Base-by-base conservation (phyloP, 2,113 vertebrate genomes). In the Chionodraco myersi region DNA sequence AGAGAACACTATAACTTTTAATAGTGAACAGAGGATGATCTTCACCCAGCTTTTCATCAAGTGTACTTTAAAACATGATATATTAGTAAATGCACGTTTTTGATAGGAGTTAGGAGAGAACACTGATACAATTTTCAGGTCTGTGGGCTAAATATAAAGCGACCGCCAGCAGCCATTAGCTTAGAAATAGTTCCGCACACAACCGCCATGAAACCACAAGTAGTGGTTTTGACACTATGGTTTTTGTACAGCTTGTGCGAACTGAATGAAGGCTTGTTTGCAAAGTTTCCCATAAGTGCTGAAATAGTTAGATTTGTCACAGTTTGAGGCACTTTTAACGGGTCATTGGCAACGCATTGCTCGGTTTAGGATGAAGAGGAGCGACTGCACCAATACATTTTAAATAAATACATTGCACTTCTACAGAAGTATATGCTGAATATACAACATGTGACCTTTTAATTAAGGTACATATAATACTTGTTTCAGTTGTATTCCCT, bases 301-400 rank as follows among this genome's bases (percentile, higher is more conserved):
- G 34, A 73, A 54, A 36, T 41, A 77, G 65, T 78, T 80, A 16
- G 70, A 81, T 84, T 81, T 69, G 67, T 84, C 80, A 90, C 79
- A 81, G 83, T 86, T 72, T 56, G 34, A 85, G 41, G n/a, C 79
- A 80, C 10, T 78, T 87, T 80, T 80, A 77, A 87, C 54, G 60
- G 72, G 64, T 74, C 60, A 83, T 90, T 88, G 60, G 86, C 74
- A 87, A 88, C 53, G 84, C 87, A 71, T 88, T 83, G 75, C 84
- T 74, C 0, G 66, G 71, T 79, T 87, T 79, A 63, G 64, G 66
- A 63, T 79, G 6, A 85, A 71, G 63, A 57, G 51, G 51, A 58
- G 49, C 79, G 1, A 41, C 36, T 23, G 8, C 49, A 62, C 71
- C 63, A 56, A 47, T 15, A 23, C 59, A 48, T 48, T 9, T 65